These are phyloP conservation scores for Leuctra nigra DNA, from an alignment of 2,888 invertebrate genomes.

Conservation along the genomic window DNA sequence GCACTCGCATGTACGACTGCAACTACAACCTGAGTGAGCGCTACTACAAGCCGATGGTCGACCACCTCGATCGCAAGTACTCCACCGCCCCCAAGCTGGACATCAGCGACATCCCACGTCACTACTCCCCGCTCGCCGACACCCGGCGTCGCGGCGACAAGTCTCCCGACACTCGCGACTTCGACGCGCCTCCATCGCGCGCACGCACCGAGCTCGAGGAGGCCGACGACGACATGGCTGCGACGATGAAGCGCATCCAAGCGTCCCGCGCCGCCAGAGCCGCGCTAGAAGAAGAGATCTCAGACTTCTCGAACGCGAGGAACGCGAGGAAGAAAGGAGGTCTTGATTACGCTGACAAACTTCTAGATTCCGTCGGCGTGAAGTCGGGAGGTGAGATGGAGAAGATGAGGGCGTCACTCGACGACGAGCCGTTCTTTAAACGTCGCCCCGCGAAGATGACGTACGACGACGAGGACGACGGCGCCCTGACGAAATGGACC, in stretches of 20 bases:
- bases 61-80: slow-evolving; percentile 66
- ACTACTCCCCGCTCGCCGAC: slow-evolving; percentile 42
- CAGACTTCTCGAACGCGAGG: slow-evolving; percentile 52
- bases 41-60: slow-evolving; percentile 71
- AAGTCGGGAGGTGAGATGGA: slow-evolving; percentile 28
- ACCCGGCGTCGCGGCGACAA: slow-evolving; percentile 37
- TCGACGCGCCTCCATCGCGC: slow-evolving; percentile 13
- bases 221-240: slow-evolving; percentile 42
- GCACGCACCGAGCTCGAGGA: slow-evolving; percentile 10
- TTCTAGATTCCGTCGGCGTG: slow-evolving; percentile 53
- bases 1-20: slow-evolving; percentile 75
- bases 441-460: slow-evolving; percentile 40
- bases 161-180: slow-evolving; percentile 23
- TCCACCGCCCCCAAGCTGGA: slow-evolving; percentile 44
- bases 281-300: slow-evolving; percentile 53
- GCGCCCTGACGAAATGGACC: slow-evolving; percentile 53
- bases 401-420: slow-evolving; percentile 30
- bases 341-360: slow-evolving; percentile 53
- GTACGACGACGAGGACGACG: slow-evolving; percentile 33
- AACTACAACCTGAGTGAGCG: slow-evolving; percentile 80
- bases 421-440: slow-evolving; percentile 43
- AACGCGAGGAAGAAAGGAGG: slow-evolving; percentile 24
- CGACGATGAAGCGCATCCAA: slow-evolving; percentile 44
- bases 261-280: slow-evolving; percentile 42
- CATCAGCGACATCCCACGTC: slow-evolving; percentile 24